A percentile compares a stretch with the other conserved stretches of the same genome.
phyloP scores from a whole-genome alignment of 2,797 vertebrate species.

The Trachurus trachurus region DNA sequence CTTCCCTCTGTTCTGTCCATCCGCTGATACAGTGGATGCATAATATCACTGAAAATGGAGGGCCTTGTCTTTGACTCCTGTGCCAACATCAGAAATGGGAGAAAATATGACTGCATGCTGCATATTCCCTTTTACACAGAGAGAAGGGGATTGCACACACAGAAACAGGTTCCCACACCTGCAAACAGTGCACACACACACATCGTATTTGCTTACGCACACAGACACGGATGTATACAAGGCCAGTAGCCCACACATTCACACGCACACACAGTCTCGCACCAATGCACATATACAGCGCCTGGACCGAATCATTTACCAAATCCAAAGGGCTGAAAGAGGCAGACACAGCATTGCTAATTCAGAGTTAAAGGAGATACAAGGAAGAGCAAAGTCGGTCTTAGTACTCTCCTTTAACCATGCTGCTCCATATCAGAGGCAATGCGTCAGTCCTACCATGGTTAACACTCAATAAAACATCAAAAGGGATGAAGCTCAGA shows the following conservation, averaged over 20 bases:
- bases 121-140: slow-evolving; percentile 13
- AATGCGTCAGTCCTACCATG: slow-evolving; percentile 74
- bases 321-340: slow-evolving; percentile 51
- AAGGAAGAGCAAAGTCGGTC: slow-evolving; percentile 63
- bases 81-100: slow-evolving; percentile 43
- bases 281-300: slow-evolving; percentile 16
- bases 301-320: slow-evolving; percentile 54
- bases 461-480: slow-evolving; percentile 88
- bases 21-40: slow-evolving; percentile 55
- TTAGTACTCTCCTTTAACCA: slow-evolving; percentile 70
- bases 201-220: background rate
- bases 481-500: slow-evolving; percentile 80
- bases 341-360: slow-evolving; percentile 59
- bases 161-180: slow-evolving; percentile 41
- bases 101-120: slow-evolving; percentile 22
- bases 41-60: slow-evolving; percentile 61
- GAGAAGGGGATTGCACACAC: slow-evolving; percentile 41
- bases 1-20: slow-evolving; percentile 26
- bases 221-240: background rate
- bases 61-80: slow-evolving; percentile 62
- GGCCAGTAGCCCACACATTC: background rate
- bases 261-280: slow-evolving; percentile 14
- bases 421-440: slow-evolving; percentile 71
- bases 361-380: slow-evolving; percentile 62
- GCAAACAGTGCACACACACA: background rate